phyloP scores from a whole-genome alignment of 2,888 invertebrate genomes.

The Mechanitis messenoides region DNA sequence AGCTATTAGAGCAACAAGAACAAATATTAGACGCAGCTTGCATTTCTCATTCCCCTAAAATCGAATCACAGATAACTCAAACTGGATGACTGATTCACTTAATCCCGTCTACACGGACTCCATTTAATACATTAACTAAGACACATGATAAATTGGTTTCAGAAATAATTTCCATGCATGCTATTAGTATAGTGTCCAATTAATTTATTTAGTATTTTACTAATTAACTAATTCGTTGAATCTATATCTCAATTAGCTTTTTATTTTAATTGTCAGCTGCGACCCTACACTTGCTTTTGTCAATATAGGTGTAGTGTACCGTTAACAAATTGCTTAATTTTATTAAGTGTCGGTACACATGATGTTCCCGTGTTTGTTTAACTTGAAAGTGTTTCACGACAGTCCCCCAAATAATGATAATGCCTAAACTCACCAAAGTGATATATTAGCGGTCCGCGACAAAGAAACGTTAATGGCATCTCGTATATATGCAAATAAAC shows the following conservation, averaged over 20 bases:
- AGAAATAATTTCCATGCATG: slow-evolving; percentile 8
- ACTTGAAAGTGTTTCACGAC: slow-evolving; percentile 38
- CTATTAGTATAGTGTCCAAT: slow-evolving; percentile 7
- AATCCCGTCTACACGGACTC: slow-evolving; percentile 21
- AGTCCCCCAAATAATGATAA: slow-evolving; percentile 38
- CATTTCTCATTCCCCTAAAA: slow-evolving; percentile 39
- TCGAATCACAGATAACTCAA: slow-evolving; percentile 48
- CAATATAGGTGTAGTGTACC: slow-evolving; percentile 56
- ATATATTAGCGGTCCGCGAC: slow-evolving; percentile 56
- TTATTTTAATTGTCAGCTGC: slow-evolving; percentile 31
- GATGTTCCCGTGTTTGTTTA: slow-evolving; percentile 52
- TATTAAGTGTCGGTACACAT: slow-evolving; percentile 63
- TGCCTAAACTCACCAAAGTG: slow-evolving; percentile 59
- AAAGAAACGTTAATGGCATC: slow-evolving; percentile 65
- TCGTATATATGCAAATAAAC: slow-evolving; percentile 73
- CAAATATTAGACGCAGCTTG: slow-evolving; percentile 43
- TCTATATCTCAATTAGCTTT: slow-evolving; percentile 21
- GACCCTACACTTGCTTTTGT: slow-evolving; percentile 44
- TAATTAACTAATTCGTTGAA: slow-evolving; percentile 11
- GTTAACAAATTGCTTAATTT: slow-evolving; percentile 73
- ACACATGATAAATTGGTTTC: slow-evolving; percentile 29
- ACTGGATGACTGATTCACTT: slow-evolving; percentile 63
- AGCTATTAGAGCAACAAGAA: slow-evolving; percentile 69
- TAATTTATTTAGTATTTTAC: slow-evolving; percentile 8
- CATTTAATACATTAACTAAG: slow-evolving; percentile 27